Conservation (phyloP, 2,113 vertebrate genomes). For the Labrus mixtus region DNA sequence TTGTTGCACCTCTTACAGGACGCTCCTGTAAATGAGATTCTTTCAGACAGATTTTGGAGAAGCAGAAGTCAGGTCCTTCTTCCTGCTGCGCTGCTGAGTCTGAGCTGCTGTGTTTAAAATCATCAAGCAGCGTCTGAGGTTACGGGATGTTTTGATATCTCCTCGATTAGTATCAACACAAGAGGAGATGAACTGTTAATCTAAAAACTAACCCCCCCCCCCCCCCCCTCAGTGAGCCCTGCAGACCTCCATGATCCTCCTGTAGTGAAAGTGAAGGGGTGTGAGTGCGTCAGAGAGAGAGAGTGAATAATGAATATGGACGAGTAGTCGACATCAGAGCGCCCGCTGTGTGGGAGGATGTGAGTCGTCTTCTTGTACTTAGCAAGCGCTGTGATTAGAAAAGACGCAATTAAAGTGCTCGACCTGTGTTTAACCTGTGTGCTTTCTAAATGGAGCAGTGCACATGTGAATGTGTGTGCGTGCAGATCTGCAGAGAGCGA, state of each 20-base stretch:
- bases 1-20: too few species aligned
- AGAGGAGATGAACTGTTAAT: background rate
- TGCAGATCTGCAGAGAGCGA: background rate
- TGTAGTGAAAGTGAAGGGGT: background rate
- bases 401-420: background rate
- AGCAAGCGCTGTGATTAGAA: background rate
- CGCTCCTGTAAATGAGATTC: too few species aligned
- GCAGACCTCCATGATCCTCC: background rate
- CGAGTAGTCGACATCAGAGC: background rate
- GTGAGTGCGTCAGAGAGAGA: background rate
- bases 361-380: too few species aligned
- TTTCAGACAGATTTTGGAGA: too few species aligned
- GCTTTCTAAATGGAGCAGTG: background rate
- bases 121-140: too few species aligned
- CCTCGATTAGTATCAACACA: too few species aligned
- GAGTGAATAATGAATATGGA: constrained; percentile 25
- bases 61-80: too few species aligned
- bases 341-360: background rate
- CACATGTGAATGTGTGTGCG: background rate
- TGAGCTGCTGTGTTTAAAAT: too few species aligned
- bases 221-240: background rate
- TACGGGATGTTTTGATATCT: too few species aligned
- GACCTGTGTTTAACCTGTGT: background rate
- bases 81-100: too few species aligned
- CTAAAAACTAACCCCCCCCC: too few species aligned